Evolutionary conservation across 1,140 invertebrate species (phyloP).

Genomic region (Pygmarrhopalites habei): DNA sequence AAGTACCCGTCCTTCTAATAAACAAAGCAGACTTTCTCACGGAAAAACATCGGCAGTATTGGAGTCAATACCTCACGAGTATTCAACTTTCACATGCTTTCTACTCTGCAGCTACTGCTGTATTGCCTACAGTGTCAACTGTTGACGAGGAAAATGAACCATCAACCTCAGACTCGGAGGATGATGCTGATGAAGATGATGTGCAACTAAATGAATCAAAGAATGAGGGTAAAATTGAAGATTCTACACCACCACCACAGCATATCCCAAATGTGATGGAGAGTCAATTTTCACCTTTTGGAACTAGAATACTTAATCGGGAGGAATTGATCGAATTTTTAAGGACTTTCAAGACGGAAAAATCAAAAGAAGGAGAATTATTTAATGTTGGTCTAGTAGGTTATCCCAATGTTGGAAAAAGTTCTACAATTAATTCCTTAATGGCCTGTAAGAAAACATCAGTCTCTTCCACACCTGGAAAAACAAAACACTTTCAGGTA

Average conservation of each 20-base stretch:
- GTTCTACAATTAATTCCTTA: conserved; percentile 94
- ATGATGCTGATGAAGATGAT: conserved; percentile 21
- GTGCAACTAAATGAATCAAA: not conserved
- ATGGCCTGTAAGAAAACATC: conserved; percentile 86
- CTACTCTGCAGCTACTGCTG: conserved; percentile 63
- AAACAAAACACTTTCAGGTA: conserved; percentile 85
- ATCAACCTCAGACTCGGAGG: conserved; percentile 40
- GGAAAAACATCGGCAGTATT: conserved; percentile 66
- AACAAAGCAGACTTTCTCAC: conserved; percentile 97
- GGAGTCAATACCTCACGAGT: conserved; percentile 80
- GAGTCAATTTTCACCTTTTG: conserved; percentile 7
- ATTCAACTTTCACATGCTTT: conserved; percentile 63
- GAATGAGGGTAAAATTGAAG: not conserved
- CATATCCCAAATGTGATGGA: not conserved
- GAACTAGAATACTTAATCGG: conserved; percentile 41
- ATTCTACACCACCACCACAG: not conserved
- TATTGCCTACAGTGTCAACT: conserved; percentile 44
- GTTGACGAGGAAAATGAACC: conserved; percentile 27
- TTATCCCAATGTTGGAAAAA: conserved; percentile 99
- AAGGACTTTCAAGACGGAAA: conserved; percentile 51
- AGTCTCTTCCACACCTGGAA: conserved; percentile 92
- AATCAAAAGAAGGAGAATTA: conserved; percentile 38
- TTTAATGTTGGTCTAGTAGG: conserved; percentile 88
- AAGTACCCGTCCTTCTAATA: conserved; percentile 76
- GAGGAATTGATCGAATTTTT: conserved; percentile 56